Evolutionary conservation across 2,888 invertebrate genomes (phyloP).

Genomic region (Drosophila subquinaria): DNA sequence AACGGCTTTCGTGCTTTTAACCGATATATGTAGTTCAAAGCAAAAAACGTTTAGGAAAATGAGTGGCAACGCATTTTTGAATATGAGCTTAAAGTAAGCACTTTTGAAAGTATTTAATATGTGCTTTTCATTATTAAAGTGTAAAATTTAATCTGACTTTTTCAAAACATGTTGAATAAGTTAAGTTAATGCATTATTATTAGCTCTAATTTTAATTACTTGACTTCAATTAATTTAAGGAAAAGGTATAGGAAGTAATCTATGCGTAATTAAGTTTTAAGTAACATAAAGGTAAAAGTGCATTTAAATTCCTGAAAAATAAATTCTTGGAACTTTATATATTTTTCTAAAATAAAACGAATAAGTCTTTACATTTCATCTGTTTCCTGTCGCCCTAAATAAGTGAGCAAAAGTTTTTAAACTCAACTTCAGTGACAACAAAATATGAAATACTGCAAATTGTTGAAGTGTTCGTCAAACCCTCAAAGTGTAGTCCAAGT

Average conservation of each 20-base stretch:
- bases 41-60: conserved; percentile 1
- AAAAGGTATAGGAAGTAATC: background rate
- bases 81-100: conserved; percentile 5
- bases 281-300: background rate
- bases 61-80: conserved; percentile 3
- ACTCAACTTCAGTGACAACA: conserved; percentile 59
- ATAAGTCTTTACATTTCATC: background rate
- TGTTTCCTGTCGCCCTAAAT: conserved; percentile 6
- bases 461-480: conserved; percentile 55
- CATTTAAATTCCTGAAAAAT: background rate
- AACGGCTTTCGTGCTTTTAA: background rate
- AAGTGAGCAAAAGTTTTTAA: conserved; percentile 38
- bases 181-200: background rate
- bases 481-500: conserved; percentile 35
- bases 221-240: background rate
- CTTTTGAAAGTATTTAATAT: conserved; percentile 11
- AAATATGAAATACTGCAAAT: conserved; percentile 62
- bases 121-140: conserved; percentile 1
- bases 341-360: background rate
- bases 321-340: background rate
- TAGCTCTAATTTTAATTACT: background rate
- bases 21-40: background rate
- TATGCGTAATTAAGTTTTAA: background rate
- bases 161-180: background rate
- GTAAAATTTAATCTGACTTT: background rate